Evolutionary conservation across 1,140 invertebrate species (phyloP).

Genomic region (Formica selysi): DNA sequence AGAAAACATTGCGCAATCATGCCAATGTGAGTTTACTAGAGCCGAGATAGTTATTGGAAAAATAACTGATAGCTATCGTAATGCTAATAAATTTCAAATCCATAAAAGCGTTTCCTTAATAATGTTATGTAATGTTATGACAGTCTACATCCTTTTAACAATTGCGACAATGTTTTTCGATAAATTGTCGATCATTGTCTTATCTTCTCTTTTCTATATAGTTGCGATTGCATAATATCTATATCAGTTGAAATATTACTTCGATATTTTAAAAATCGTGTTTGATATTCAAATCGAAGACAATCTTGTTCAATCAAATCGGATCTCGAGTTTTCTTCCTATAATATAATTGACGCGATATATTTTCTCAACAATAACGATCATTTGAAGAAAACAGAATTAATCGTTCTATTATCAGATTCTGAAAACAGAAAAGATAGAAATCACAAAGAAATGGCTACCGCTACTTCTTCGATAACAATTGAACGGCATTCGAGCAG

Average conservation of each 20-base stretch:
- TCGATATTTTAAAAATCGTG: slow-evolving; percentile 12
- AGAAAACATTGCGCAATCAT: slow-evolving; percentile 47
- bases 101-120: no score
- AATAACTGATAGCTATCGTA: slow-evolving; percentile 51
- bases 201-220: not conserved
- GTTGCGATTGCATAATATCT: not conserved
- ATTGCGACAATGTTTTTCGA: not conserved
- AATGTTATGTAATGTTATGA: not conserved
- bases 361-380: slow-evolving; percentile 43
- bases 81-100: slow-evolving; percentile 51
- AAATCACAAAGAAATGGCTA: slow-evolving; percentile 33
- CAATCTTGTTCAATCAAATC: not conserved
- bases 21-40: slow-evolving; percentile 24
- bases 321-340: not conserved
- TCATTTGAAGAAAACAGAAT: slow-evolving; percentile 28
- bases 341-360: slow-evolving; percentile 14
- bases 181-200: slow-evolving; percentile 25
- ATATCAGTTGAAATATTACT: slow-evolving; percentile 30
- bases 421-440: slow-evolving; percentile 34
- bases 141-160: not conserved
- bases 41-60: slow-evolving; percentile 56
- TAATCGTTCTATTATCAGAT: slow-evolving; percentile 50
- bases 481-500: slow-evolving; percentile 30
- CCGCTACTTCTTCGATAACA: slow-evolving; percentile 37
- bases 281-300: not conserved